These are phyloP conservation scores for Cremastobaeus sp. DNA, from an alignment of 2,888 invertebrate genomes.

Conservation along the genomic window DNA sequence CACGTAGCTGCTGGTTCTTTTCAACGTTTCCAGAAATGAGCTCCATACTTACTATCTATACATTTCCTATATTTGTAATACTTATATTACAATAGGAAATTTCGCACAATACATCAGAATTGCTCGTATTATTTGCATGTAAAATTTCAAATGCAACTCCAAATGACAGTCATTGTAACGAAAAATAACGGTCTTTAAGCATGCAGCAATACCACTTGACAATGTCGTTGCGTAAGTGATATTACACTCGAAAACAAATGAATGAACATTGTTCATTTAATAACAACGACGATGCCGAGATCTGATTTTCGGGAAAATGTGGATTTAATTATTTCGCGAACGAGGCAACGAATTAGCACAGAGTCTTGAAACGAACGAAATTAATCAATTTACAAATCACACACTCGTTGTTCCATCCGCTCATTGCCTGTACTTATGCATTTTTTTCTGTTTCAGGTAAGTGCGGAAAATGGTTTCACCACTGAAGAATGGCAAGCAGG, in stretches of 20 bases:
- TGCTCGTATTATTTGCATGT: conserved; percentile 20
- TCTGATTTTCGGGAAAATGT: no score
- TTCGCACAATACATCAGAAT: conserved; percentile 18
- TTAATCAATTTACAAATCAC: neutral
- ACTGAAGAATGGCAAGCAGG: no score
- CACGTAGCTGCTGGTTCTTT: no score
- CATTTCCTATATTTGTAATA: no score
- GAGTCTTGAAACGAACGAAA: no score
- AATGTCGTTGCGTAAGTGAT: conserved; percentile 58
- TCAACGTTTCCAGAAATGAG: no score
- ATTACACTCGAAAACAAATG: conserved; percentile 58
- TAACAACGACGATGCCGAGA: conserved; percentile 40
- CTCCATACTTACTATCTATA: no score
- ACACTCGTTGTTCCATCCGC: no score
- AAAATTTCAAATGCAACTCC: conserved; percentile 30
- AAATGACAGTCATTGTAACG: conserved; percentile 49
- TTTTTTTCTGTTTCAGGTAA: conserved; percentile 39
- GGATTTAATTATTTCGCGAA: no score
- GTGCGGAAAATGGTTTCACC: no score
- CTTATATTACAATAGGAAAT: neutral
- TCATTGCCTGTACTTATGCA: neutral
- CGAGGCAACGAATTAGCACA: no score
- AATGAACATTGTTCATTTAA: conserved; percentile 58
- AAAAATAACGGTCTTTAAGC: conserved; percentile 57
- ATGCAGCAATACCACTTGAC: conserved; percentile 53